Evolutionary conservation across 2,797 vertebrate genomes (phyloP), one percentile per base, ranked within the genome.

Genomic region (Sebastes matsubarae): DNA sequence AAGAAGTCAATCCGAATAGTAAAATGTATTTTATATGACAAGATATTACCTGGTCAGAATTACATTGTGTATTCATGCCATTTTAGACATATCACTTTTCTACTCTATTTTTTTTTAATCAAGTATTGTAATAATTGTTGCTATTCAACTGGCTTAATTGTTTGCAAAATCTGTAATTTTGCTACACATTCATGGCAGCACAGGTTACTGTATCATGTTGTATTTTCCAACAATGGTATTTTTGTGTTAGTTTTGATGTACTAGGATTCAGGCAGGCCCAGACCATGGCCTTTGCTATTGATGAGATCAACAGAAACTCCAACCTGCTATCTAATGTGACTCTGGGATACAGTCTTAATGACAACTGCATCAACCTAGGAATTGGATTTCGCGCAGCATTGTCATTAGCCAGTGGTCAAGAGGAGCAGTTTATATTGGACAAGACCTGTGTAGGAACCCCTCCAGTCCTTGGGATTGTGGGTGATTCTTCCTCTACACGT

Each of bases 221-320:
- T 46, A 5, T 54, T 50, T 32, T 29, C 60, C 13, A 67, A 69
- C 8, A 20, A 10, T 67, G 2, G 2, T 2, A 7, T 74, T 66
- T 50, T 18, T 75, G 3, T 75, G n/a, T 68, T 73, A 95, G 94
- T 25, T 92, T 95, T 82, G 80, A 93, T 38, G 64, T 85, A 42
- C 30, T 73, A 78, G 91, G 88, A 3, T 94, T 93, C 69, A 88
- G 89, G 30, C 80, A 87, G 13, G 94, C 84, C 13, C 82, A 87
- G 80, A 87, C 90, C 14, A 95, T 95, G 94, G 90, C 79, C 22
- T 95, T 94, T 83, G 91, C 93, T 29, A 83, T 95, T 46, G 87
- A 95, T 42, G 94, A 95, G 75, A 94, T 95, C 69, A 94, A 77
- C 66, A 77, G 24, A 63, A 69, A 69, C 11, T 1, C 29, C 22